phyloP scores from a whole-genome alignment of 2,113 vertebrate genomes.

The Ramphastos sulfuratus region DNA sequence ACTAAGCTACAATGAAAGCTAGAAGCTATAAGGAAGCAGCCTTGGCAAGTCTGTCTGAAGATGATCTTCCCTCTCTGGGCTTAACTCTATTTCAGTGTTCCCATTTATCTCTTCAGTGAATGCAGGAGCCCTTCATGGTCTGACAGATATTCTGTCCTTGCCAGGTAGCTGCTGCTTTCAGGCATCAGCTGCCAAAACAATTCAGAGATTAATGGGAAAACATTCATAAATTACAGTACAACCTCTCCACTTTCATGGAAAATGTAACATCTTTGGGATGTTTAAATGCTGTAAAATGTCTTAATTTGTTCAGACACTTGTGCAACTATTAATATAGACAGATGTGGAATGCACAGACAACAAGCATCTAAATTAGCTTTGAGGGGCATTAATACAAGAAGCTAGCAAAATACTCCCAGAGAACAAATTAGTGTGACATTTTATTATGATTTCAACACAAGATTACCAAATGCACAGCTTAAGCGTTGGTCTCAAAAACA shows the following conservation, averaged over 20 bases:
- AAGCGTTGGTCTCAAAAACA: neutral
- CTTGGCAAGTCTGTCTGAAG: constrained; percentile 39
- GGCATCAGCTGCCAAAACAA: constrained; percentile 63
- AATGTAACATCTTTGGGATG: constrained; percentile 42
- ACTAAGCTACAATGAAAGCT: constrained; percentile 12
- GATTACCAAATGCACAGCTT: neutral
- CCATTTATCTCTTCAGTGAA: constrained; percentile 39
- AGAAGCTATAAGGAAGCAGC: constrained; percentile 24
- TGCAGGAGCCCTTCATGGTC: constrained; percentile 35
- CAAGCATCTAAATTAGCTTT: constrained; percentile 53
- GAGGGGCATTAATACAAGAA: constrained; percentile 45
- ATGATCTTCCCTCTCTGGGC: constrained; percentile 22
- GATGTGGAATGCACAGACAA: constrained; percentile 10
- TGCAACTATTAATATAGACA: constrained; percentile 53
- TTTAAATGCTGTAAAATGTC: constrained; percentile 59
- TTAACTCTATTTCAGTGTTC: constrained; percentile 37
- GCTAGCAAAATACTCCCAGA: constrained; percentile 24
- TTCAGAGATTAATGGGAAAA: constrained; percentile 54
- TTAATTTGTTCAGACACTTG: constrained; percentile 58
- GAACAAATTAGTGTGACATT: constrained; percentile 49
- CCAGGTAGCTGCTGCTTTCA: constrained; percentile 67
- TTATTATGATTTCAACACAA: constrained; percentile 29
- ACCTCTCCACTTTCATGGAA: constrained; percentile 4
- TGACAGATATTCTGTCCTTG: constrained; percentile 61
- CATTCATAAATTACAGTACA: constrained; percentile 47